A percentile compares a stretch with the other conserved stretches of the same genome.
Evolutionary conservation across 1,140 invertebrate species (phyloP).

Genomic region (Penaeus chinensis): DNA sequence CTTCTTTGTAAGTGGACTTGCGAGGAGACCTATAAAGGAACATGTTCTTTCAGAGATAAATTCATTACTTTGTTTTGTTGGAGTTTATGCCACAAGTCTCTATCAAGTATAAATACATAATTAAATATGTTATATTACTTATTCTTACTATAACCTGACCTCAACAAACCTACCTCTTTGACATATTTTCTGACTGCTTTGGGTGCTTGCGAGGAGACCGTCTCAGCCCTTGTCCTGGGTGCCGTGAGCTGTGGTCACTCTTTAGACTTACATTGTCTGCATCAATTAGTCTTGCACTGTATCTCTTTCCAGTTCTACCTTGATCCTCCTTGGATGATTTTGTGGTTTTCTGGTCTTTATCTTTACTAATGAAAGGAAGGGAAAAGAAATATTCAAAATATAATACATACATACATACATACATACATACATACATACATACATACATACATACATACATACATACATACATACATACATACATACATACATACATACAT

Average conservation of each 20-base stretch:
- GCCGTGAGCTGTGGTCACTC: conserved; percentile 31
- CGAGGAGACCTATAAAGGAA: background rate
- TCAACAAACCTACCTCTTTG: background rate
- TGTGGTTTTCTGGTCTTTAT: background rate
- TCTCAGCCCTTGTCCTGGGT: background rate
- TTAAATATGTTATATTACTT: too few species aligned
- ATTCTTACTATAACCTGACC: too few species aligned
- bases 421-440: too few species aligned
- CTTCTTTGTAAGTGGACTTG: conserved; percentile 30
- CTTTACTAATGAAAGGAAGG: too few species aligned
- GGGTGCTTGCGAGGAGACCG: conserved; percentile 43
- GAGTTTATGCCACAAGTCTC: too few species aligned
- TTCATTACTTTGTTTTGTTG: background rate
- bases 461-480: too few species aligned
- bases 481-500: conserved; percentile 17
- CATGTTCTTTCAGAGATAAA: background rate
- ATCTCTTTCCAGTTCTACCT: background rate
- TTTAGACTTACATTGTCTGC: conserved; percentile 44
- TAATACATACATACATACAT: too few species aligned
- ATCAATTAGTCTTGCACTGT: conserved; percentile 20
- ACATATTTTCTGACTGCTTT: background rate
- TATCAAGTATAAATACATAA: too few species aligned
- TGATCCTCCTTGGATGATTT: background rate
- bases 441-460: too few species aligned
- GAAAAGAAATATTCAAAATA: too few species aligned